These are phyloP conservation scores for Caracal caracal DNA, from an alignment of 2,113 vertebrate genomes.

Conservation along the genomic window DNA sequence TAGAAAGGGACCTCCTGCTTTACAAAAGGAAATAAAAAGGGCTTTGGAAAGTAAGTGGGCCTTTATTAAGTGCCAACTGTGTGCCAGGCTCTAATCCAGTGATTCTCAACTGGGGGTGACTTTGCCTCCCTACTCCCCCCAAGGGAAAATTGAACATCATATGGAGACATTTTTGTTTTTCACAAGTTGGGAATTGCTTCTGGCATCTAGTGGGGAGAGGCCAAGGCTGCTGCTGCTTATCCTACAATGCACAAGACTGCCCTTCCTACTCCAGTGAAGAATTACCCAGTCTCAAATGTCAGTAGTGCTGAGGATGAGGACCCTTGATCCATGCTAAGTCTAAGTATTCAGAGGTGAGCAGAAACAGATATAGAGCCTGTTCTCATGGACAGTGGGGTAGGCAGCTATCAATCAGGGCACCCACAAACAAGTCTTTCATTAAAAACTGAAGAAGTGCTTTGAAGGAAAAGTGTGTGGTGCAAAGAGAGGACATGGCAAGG, in stretches of 20 bases:
- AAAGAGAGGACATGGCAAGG: neutral
- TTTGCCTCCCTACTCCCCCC: neutral
- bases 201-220: neutral
- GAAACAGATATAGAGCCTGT: neutral
- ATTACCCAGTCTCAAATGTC: neutral
- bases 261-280: neutral
- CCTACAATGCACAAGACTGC: too few relatives aligned
- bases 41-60: neutral
- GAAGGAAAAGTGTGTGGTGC: neutral
- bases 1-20: neutral
- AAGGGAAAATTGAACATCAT: neutral
- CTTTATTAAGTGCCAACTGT: neutral
- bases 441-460: neutral
- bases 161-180: neutral
- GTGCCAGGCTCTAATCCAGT: neutral
- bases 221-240: neutral
- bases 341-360: neutral
- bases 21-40: neutral
- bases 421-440: neutral
- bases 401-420: too few relatives aligned
- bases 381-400: fast-evolving
- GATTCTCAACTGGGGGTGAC: neutral
- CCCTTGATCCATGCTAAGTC: neutral
- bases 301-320: neutral
- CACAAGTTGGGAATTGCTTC: neutral